Conservation (phyloP, 2,797 vertebrate species). For the Orestias chungarensis region DNA sequence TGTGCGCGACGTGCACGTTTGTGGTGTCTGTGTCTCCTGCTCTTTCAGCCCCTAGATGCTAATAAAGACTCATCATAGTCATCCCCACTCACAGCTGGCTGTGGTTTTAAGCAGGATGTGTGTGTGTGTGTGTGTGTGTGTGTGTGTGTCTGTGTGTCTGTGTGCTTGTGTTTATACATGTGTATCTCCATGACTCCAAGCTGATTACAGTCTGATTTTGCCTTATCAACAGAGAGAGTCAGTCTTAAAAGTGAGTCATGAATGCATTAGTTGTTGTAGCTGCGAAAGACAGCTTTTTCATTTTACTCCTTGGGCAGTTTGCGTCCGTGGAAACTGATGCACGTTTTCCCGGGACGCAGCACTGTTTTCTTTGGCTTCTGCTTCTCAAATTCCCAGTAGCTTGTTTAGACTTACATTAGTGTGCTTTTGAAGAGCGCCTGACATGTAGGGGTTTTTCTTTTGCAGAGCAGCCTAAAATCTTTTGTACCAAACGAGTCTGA, state of each 20-base stretch:
- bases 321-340: slow-evolving; percentile 45
- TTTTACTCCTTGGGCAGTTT: slow-evolving; percentile 39
- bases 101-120: slow-evolving; percentile 46
- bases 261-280: slow-evolving; percentile 41
- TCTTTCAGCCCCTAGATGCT: slow-evolving; percentile 39
- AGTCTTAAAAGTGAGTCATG: slow-evolving; percentile 63
- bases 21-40: slow-evolving; percentile 41
- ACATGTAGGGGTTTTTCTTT: slow-evolving; percentile 28
- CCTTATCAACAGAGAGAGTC: slow-evolving; percentile 65
- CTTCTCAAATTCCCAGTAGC: slow-evolving; percentile 31
- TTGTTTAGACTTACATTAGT: slow-evolving; percentile 45
- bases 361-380: slow-evolving; percentile 48
- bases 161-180: slow-evolving; percentile 18
- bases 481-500: background rate
- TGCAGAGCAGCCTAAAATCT: background rate
- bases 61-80: slow-evolving; percentile 51
- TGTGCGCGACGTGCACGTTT: slow-evolving; percentile 27
- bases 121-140: slow-evolving; percentile 18
- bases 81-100: slow-evolving; percentile 61
- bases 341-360: slow-evolving; percentile 31
- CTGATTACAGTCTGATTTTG: slow-evolving; percentile 51
- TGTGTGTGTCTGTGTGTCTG: slow-evolving; percentile 25
- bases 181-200: slow-evolving; percentile 42
- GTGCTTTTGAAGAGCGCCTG: slow-evolving; percentile 24
- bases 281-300: slow-evolving; percentile 26